Percentiles rank a stretch among this genome's conserved stretches.
phyloP scores from a whole-genome alignment of 30 jellyfish, hydroid and myxozoan genomes.

The Hydra vulgaris region DNA sequence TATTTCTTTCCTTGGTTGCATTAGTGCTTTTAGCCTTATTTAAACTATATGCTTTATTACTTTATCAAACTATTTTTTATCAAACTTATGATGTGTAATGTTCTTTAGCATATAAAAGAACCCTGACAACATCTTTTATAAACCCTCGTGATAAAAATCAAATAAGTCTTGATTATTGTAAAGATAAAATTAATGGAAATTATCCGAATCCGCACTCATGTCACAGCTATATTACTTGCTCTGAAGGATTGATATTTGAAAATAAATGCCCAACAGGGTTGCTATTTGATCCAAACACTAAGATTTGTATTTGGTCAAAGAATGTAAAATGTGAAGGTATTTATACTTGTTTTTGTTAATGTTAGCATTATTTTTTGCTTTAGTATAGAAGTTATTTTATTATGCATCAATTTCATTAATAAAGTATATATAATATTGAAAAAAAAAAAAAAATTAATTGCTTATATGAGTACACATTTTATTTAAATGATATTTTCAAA shows the following conservation, averaged over 20 bases:
- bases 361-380: neutral
- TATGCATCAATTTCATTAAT: too few relatives aligned
- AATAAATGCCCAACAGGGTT: slow-evolving; percentile 12
- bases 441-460: too few relatives aligned
- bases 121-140: neutral
- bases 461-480: too few relatives aligned
- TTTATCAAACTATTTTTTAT: too few relatives aligned
- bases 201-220: slow-evolving; percentile 19
- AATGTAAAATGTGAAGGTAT: slow-evolving; percentile 11
- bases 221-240: slow-evolving; percentile 10
- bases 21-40: too few relatives aligned
- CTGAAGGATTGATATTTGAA: neutral
- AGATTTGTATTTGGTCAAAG: slow-evolving; percentile 10
- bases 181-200: slow-evolving; percentile 8
- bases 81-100: too few relatives aligned
- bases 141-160: neutral
- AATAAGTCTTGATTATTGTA: neutral
- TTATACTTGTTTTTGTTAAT: neutral
- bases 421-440: too few relatives aligned
- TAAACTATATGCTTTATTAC: too few relatives aligned
- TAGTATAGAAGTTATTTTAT: neutral
- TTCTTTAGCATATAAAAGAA: too few relatives aligned
- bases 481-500: too few relatives aligned
- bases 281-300: neutral
- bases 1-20: too few relatives aligned